phyloP scores from a whole-genome alignment of 2,888 invertebrate genomes.

The Ornithoptera alexandrae region DNA sequence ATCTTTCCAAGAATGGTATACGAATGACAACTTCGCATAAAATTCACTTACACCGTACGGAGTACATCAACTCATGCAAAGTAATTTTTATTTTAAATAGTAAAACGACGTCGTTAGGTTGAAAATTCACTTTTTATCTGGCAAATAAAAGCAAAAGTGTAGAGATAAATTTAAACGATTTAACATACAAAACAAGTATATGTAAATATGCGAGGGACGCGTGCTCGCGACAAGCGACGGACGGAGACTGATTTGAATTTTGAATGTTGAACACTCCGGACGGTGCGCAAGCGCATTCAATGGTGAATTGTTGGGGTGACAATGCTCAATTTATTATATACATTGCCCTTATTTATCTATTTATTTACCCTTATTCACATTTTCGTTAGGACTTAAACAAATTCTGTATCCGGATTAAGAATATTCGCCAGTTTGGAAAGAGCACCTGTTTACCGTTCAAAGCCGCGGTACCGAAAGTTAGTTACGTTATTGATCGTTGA shows the following conservation, averaged over 20 bases:
- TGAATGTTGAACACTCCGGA: conserved; percentile 54
- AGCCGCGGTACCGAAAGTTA: no score
- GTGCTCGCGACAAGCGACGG: conserved; percentile 55
- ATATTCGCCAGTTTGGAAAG: no score
- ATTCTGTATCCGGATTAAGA: no score
- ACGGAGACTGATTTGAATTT: conserved; percentile 76
- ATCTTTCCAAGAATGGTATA: background rate
- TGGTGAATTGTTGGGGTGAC: conserved; percentile 58
- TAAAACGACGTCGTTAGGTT: conserved; percentile 65
- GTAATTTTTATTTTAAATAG: conserved; percentile 31
- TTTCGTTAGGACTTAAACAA: no score
- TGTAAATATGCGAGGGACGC: conserved; percentile 67
- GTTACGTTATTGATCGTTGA: no score
- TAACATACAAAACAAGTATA: conserved; percentile 64
- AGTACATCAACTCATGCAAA: conserved; percentile 14
- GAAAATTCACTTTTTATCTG: conserved; percentile 58
- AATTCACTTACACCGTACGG: background rate
- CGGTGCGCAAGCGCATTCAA: conserved; percentile 67
- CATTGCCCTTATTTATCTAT: background rate
- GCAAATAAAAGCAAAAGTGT: conserved; percentile 44
- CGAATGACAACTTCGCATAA: background rate
- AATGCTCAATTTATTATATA: conserved; percentile 31
- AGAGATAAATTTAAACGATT: conserved; percentile 52
- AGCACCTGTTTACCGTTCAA: no score
- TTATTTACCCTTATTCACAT: no score